A percentile compares a stretch with the other conserved stretches of the same genome.
Evolutionary conservation across 2,797 vertebrate genomes (phyloP).

Genomic region (Sitta carolinensis): DNA sequence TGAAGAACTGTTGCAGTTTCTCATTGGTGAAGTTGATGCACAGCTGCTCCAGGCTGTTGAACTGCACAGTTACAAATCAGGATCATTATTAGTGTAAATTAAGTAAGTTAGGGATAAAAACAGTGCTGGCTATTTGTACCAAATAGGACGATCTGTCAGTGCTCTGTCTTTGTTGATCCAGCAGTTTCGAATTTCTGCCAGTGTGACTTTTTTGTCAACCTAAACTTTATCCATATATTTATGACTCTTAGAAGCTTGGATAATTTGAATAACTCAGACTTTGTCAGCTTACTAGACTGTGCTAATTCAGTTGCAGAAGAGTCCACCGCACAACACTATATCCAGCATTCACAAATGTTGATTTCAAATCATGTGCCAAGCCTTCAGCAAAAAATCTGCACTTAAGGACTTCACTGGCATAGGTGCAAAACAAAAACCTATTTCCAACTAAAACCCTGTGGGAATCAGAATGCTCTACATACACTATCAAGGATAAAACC

Average conservation of each 20-base stretch:
- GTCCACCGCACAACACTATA: accelerated
- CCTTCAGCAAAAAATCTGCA: neutral
- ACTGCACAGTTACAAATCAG: constrained; percentile 64
- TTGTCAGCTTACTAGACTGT: neutral
- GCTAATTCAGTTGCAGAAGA: neutral
- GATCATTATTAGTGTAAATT: neutral
- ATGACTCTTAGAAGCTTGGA: neutral
- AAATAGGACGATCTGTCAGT: neutral
- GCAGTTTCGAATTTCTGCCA: neutral
- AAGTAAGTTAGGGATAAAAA: neutral
- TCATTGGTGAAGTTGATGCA: constrained; percentile 74
- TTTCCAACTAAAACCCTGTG: neutral
- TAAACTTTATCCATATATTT: neutral
- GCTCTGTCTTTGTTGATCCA: neutral
- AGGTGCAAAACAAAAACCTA: neutral
- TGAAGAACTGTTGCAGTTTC: constrained; percentile 85
- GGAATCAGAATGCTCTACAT: neutral
- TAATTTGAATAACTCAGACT: neutral
- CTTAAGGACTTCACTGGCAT: neutral
- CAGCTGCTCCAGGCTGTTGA: constrained; percentile 86
- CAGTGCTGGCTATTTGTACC: neutral
- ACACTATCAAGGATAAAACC: neutral
- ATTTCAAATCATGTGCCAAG: neutral
- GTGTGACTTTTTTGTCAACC: neutral
- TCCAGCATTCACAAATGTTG: neutral